Evolutionary conservation across 2,797 vertebrate species (phyloP).

Genomic region (Phalanger gymnotis): DNA sequence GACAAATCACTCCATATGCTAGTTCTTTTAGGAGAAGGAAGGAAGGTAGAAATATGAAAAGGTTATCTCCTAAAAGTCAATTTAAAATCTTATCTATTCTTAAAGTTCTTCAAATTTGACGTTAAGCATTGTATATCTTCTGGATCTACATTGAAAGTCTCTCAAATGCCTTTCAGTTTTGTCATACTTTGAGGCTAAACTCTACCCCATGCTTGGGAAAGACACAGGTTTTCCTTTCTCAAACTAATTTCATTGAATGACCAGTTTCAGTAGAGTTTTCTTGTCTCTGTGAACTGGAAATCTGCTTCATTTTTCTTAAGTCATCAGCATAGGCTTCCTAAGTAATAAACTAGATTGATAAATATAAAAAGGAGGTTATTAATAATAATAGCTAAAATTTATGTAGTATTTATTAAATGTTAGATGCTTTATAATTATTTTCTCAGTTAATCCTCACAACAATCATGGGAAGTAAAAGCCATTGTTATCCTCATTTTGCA

Average conservation of each 20-base stretch:
- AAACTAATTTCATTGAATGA: background rate
- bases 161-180: background rate
- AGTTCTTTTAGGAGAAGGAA: background rate
- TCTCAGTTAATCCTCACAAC: background rate
- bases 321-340: background rate
- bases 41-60: slow-evolving; percentile 1
- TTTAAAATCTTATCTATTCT: background rate
- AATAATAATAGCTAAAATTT: background rate
- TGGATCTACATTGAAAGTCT: background rate
- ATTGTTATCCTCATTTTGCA: background rate
- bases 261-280: background rate
- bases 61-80: background rate
- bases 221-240: background rate
- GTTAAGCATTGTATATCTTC: background rate
- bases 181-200: background rate
- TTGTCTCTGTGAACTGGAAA: background rate
- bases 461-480: background rate
- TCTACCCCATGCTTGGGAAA: background rate
- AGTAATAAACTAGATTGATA: background rate
- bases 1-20: background rate
- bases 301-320: background rate
- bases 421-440: background rate
- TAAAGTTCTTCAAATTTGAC: background rate
- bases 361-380: background rate
- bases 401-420: background rate